These are phyloP conservation scores for Pyxicephalus adspersus DNA, from an alignment of 2,113 vertebrate genomes.

Conservation along the genomic window DNA sequence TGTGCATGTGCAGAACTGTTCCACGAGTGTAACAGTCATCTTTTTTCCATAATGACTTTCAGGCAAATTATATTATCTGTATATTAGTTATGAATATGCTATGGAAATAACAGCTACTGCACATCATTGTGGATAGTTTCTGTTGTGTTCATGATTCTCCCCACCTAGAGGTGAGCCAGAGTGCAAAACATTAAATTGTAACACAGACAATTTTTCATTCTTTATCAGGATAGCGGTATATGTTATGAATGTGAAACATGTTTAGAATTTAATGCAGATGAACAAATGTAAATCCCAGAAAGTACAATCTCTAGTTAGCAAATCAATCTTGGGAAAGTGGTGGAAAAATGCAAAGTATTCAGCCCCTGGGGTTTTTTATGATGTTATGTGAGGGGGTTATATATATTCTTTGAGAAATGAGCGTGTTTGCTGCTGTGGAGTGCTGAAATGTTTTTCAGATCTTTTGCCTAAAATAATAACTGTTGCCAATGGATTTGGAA, in stretches of 20 bases:
- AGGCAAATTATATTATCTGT: neutral
- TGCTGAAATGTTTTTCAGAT: too few relatives aligned
- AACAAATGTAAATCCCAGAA: neutral
- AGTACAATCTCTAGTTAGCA: conserved; percentile 1
- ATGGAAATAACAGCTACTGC: neutral
- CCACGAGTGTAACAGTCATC: too few relatives aligned
- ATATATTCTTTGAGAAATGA: neutral
- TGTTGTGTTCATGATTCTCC: neutral
- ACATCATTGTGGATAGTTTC: neutral
- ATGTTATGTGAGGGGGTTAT: neutral
- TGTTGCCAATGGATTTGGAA: too few relatives aligned
- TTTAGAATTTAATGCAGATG: conserved; percentile 3
- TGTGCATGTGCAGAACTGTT: too few relatives aligned
- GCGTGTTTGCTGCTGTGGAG: neutral
- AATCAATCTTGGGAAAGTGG: conserved; percentile 31
- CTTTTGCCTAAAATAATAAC: too few relatives aligned
- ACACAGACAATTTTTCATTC: neutral
- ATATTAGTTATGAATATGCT: neutral
- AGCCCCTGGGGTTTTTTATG: neutral
- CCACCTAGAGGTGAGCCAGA: neutral
- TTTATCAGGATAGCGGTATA: neutral
- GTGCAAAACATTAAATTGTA: neutral
- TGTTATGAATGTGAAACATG: neutral
- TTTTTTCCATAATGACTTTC: too few relatives aligned
- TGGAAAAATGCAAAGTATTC: conserved; percentile 34